Evolutionary conservation across 1,140 invertebrate genomes (phyloP), one percentile per base, ranked within the genome.

Genomic region (Euura saliciscinereae): DNA sequence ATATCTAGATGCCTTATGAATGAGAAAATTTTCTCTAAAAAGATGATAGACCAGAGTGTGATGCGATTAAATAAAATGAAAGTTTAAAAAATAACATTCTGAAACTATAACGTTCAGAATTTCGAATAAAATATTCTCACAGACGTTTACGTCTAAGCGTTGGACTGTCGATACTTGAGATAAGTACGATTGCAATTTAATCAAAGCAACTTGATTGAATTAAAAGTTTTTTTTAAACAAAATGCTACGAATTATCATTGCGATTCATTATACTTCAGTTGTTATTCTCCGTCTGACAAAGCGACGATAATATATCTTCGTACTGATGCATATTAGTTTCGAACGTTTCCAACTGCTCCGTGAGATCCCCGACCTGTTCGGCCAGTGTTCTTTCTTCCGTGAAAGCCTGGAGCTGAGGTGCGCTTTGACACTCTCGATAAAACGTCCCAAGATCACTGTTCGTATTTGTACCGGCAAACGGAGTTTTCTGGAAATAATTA

Each of bases 401-500:
- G 77, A 92, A 93, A 10, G 91, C 89, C 51, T 91, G 89, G 44
- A 95, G 84, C 45, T 91, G 91, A 0, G 94, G 94, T 5, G 94
- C 94, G 78, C 89, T 90, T 84, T 94, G 93, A 85, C 94, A 95
- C 78, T 95, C 93, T 4, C 91, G 87, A 85, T 94, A 95, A 86
- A 96, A 95, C 71, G 91, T 89, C 51, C 93, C 92, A 71, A 96
- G 87, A 83, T 95, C 94, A 71, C 89, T 88, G 71, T 88, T 86
- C n/a, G 88, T 87, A 74, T 88, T 90, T 28, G 85, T 86, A 43
- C 84, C 87, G 44, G 90, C 90, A 74, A 91, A 92, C 6, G 90
- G 90, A 64, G 89, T 89, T 88, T 89, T 90, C 90, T 91, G 81
- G n/a, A 87, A 88, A 73, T 72, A 59, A 59, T 51, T 3, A 11